Evolutionary conservation across 2,797 vertebrate species (phyloP), one percentile per base, ranked within the genome.

Genomic region (Phalloptychus januarius): DNA sequence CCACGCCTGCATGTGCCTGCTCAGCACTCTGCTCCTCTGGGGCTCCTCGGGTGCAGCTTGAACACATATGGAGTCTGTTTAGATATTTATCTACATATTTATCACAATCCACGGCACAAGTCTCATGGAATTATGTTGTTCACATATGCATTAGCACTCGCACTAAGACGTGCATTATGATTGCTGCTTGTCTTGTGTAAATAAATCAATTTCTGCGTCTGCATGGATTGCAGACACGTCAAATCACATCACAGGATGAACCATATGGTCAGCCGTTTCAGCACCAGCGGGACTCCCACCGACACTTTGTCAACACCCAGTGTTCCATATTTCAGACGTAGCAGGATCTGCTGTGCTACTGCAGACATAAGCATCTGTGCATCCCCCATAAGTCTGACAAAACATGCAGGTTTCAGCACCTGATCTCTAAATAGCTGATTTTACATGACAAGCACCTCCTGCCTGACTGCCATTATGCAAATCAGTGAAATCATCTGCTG

Each of bases 251-350:
- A 73, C 78, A 84, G 79, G 82, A 81, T 3, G 33, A 83, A 78
- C 83, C 91, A 93, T 91, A 92, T 93, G 92, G 89, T 90, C 90
- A 85, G 80, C 82, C 78, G 80, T 79, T 72, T 74, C 77, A 78
- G 83, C 56, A 65, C 79, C 74, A 2, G 31, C 71, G 80, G 91
- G 88, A 89, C 58, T 76, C 72, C 76, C 77, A 87, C 91, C 88
- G 90, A 77, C 74, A 52, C 67, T 83, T 91, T 52, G 77, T 89
- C 87, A 88, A 91, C 91, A 93, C 75, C 77, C 87, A 84, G 78
- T 73, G 79, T 87, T 87, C 81, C 87, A 89, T 90, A 86, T 89
- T 89, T 91, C 81, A 83, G 69, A 7, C 74, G 20, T 15, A 67
- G 77, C 67, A 31, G 65, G 77, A 73, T 77, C 52, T 69, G 74